Evolutionary conservation across 2,797 vertebrate genomes (phyloP).

Genomic region (Octomys mimax): DNA sequence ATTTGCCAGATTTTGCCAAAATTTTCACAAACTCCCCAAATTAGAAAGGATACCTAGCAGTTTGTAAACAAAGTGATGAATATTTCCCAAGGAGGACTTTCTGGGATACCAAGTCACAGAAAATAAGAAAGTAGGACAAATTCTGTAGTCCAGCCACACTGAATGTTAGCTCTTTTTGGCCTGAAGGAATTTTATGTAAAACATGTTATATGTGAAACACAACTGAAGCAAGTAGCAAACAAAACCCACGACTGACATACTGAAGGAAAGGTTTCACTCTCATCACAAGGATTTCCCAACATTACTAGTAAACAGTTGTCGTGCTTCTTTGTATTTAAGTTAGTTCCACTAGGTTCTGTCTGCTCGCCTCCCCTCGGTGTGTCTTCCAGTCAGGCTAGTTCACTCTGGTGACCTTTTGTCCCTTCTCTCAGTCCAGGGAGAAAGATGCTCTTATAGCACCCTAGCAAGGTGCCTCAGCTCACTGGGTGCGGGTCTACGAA

Average conservation of each 20-base stretch:
- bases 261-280: not conserved
- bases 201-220: slow-evolving; percentile 25
- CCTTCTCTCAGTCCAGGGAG: too few species aligned
- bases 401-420: too few species aligned
- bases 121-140: slow-evolving; percentile 42
- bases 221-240: slow-evolving; percentile 33
- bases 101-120: slow-evolving; percentile 42
- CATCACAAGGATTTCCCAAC: not conserved
- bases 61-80: slow-evolving; percentile 30
- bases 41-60: slow-evolving; percentile 6
- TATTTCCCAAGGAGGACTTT: slow-evolving; percentile 60
- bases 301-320: slow-evolving; percentile 29
- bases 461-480: too few species aligned
- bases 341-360: too few species aligned
- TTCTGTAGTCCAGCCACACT: not conserved
- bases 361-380: too few species aligned
- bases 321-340: not conserved
- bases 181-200: not conserved
- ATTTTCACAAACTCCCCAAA: slow-evolving; percentile 19
- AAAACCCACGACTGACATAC: not conserved
- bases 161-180: not conserved
- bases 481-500: too few species aligned
- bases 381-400: too few species aligned
- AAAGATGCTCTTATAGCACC: too few species aligned
- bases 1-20: not conserved